phyloP scores from a whole-genome alignment of 2,797 vertebrate species.

The Vireo griseus region DNA sequence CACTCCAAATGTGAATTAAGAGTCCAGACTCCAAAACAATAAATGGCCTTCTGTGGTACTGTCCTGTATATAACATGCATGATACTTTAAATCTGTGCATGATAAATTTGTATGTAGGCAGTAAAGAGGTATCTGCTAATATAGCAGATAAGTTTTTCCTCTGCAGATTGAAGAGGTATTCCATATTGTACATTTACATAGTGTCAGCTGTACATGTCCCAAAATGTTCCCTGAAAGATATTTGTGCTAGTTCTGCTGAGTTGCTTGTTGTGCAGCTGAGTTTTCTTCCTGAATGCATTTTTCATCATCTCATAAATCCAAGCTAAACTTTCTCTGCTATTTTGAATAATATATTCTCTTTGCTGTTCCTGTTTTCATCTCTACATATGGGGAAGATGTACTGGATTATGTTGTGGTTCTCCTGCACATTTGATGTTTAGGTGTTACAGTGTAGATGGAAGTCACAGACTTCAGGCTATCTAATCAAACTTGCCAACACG shows the following conservation, averaged over 20 bases:
- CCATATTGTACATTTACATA: not conserved
- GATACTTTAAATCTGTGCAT: not conserved
- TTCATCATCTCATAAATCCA: not conserved
- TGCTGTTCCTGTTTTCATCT: not conserved
- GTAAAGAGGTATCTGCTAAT: not conserved
- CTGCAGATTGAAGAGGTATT: not conserved
- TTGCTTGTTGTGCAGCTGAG: not conserved
- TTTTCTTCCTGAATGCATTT: constrained; percentile 5
- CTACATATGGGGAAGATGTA: not conserved
- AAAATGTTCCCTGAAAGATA: not conserved
- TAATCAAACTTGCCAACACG: not conserved
- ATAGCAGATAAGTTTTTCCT: not conserved
- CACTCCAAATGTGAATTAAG: not conserved
- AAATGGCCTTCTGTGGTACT: not conserved
- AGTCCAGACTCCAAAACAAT: not conserved
- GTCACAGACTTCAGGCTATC: not conserved
- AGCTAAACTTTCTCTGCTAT: not conserved
- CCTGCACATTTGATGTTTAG: not conserved
- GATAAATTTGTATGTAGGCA: not conserved
- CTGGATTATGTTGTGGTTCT: not conserved
- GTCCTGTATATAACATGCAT: not conserved
- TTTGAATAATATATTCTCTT: not conserved
- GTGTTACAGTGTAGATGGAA: not conserved
- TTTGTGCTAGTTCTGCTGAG: not conserved
- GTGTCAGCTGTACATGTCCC: not conserved